Conservation (phyloP, 2,888 invertebrate genomes). For the Amphimallon solstitiale region DNA sequence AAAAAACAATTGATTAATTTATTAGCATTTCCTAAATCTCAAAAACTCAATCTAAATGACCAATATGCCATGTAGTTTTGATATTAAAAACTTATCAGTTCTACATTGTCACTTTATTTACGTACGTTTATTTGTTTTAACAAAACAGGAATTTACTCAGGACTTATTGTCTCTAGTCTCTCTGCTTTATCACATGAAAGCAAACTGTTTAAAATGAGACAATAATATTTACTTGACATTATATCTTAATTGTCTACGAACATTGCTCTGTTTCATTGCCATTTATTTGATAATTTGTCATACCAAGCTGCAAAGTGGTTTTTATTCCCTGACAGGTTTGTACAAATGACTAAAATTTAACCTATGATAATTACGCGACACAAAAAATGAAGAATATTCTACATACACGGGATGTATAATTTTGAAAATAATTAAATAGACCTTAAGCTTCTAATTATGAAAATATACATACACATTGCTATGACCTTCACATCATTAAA, state of each 20-base stretch:
- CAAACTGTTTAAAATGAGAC: constrained; percentile 16
- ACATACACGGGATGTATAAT: too few relatives aligned
- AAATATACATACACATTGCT: too few relatives aligned
- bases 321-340: too few relatives aligned
- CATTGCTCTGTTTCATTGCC: constrained; percentile 11
- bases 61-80: background rate
- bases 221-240: constrained; percentile 20
- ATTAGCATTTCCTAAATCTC: background rate
- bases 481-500: too few relatives aligned
- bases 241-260: constrained; percentile 8
- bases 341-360: too few relatives aligned
- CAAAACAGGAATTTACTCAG: constrained; percentile 13
- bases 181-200: constrained; percentile 12
- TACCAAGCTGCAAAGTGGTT: background rate
- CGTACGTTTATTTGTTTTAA: constrained; percentile 1
- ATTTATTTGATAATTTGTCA: constrained; percentile 7
- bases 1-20: background rate
- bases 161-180: constrained; percentile 3
- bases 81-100: constrained; percentile 13
- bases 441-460: too few relatives aligned
- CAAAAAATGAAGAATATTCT: too few relatives aligned
- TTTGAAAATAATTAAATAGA: too few relatives aligned
- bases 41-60: background rate
- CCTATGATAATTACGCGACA: too few relatives aligned
- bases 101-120: constrained; percentile 13